A percentile compares a stretch with the other conserved stretches of the same genome.
Evolutionary conservation across 2,797 vertebrate genomes (phyloP).

Genomic region (Aphelocoma californica): DNA sequence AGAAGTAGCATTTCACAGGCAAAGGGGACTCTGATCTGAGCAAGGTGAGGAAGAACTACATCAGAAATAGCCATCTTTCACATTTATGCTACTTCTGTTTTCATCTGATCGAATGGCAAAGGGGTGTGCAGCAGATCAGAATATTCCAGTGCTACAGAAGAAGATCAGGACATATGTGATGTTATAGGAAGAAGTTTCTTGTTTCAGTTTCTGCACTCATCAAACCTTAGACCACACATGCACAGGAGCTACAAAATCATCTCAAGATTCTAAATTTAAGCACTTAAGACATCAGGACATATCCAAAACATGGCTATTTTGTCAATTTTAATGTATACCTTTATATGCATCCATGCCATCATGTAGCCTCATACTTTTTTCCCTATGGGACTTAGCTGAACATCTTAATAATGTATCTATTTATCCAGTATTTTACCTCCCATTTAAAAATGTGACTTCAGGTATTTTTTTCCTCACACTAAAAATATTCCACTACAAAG

Average conservation of each 20-base stretch:
- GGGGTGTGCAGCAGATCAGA: background rate
- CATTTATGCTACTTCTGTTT: background rate
- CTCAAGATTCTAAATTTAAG: background rate
- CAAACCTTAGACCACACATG: background rate
- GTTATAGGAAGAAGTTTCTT: background rate
- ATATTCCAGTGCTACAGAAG: background rate
- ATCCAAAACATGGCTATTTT: background rate
- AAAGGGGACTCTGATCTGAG: background rate
- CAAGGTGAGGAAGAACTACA: background rate
- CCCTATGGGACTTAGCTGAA: background rate
- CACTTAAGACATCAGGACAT: background rate
- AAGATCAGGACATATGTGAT: background rate
- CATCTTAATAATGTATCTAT: background rate
- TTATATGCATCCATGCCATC: background rate
- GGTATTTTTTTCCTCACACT: background rate
- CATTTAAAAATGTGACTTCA: background rate
- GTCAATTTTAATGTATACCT: background rate
- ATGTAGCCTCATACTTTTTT: background rate
- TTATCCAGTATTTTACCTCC: background rate
- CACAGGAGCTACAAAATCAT: background rate
- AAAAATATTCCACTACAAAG: background rate
- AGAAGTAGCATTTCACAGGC: background rate
- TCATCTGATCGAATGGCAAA: background rate
- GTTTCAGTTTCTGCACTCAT: background rate
- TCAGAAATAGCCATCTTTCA: background rate